Base-by-base conservation (phyloP, 2,888 invertebrate species). In the Diarsia brunnea region DNA sequence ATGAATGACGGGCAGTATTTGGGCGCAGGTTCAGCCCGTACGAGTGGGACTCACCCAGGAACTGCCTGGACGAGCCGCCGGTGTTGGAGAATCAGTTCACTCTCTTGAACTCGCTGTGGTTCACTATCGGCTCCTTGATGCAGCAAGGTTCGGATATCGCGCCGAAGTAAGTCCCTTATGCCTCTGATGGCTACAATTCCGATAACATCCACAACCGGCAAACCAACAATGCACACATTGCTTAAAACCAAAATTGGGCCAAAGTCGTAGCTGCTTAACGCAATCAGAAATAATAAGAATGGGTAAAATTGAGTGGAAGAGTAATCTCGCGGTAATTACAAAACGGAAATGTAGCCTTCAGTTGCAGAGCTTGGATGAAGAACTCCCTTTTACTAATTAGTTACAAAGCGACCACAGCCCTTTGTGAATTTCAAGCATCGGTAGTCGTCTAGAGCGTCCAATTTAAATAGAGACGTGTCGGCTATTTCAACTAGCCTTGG, bases 61-160 rank as follows among this genome's bases (percentile, higher is more conserved):
- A 98, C 93, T 98, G 98, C 97, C 97, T 98, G 95, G 98, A 98
- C 91, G 98, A 98, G 96, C 98, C 98, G 89, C 98, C 98, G 94
- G 98, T 98, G 92, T 97, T 98, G 95, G 98, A 98, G 97, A 99
- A 99, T 97, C 98, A 98, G 96, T 98, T 99, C 97, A 98, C 98
- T 91, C 97, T 99, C 94, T 97, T 98, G 96, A 99, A 99, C 97
- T 98, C 98, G 95, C 98, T 99, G 95, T 99, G 99, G 99, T 99
- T 99, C 97, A 98, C 98, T 96, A 98, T 99, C 94, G 98, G 98
- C 93, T 98, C 98, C 92, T 97, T 98, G 97, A 98, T 98, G 98
- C 98, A 98, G 97, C 98, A 98, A 97, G 98, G 98, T 96, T 98
- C 98, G 95, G 98, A 98, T 97, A 98, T 98, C 97, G 98, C 98